phyloP scores from a whole-genome alignment of 2,797 vertebrate species.

The Odontamblyopus rebecca region DNA sequence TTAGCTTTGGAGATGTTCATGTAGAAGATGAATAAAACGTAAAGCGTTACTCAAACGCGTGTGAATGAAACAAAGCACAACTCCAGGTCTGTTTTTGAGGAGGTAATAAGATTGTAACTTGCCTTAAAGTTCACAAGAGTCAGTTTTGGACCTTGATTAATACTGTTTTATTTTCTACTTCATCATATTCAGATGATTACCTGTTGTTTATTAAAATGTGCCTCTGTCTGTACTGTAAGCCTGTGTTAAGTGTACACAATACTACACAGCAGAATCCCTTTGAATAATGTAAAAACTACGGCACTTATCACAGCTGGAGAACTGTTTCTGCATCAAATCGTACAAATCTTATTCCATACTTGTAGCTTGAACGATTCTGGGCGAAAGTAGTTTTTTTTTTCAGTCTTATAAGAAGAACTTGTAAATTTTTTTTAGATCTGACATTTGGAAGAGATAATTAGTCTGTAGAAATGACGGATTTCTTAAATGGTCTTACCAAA shows the following conservation, averaged over 20 bases:
- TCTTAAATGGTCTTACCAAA: constrained; percentile 10
- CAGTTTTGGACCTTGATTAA: background rate
- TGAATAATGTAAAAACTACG: constrained; percentile 44
- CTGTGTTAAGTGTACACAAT: constrained; percentile 29
- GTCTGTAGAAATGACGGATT: constrained; percentile 9
- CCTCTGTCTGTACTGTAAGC: constrained; percentile 20
- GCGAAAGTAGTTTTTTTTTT: constrained; percentile 13
- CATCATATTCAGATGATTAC: background rate
- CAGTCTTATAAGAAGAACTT: constrained; percentile 21
- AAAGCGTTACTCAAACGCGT: too few relatives aligned
- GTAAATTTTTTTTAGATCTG: constrained; percentile 10
- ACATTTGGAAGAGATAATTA: constrained; percentile 24
- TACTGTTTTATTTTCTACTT: background rate
- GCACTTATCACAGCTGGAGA: constrained; percentile 66
- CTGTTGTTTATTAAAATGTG: constrained; percentile 77
- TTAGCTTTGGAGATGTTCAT: too few relatives aligned
- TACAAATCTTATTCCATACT: constrained; percentile 25
- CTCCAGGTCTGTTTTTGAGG: too few relatives aligned
- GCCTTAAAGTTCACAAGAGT: too few relatives aligned
- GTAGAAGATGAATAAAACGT: too few relatives aligned
- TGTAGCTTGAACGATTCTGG: constrained; percentile 14
- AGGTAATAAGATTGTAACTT: too few relatives aligned
- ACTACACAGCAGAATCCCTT: constrained; percentile 47
- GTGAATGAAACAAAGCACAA: too few relatives aligned
- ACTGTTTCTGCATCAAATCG: constrained; percentile 44